Base-by-base conservation (phyloP, 2,113 vertebrate genomes). In the Pedionomus torquatus region DNA sequence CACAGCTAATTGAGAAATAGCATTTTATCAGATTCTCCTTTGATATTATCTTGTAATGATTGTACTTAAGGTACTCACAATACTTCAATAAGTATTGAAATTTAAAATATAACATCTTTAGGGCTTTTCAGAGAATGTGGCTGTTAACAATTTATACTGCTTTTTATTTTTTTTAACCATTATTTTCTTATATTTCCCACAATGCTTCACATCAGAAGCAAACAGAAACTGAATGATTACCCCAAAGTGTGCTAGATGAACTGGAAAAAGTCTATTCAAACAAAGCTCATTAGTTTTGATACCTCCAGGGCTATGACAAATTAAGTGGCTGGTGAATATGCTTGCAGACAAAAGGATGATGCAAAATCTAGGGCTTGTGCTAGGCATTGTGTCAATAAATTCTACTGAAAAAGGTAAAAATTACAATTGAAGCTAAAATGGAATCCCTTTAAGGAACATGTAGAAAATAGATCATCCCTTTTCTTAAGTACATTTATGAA, bases 181-280 rank as follows among this genome's bases (percentile, higher is more conserved):
- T 98, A 98, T 98, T 98, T 98, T 97, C 97, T 97, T 98, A 94
- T 96, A 97, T 98, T 98, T 98, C 98, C 98, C 98, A 98, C 98
- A 98, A 98, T 98, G 97, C 98, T 96, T 97, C 80, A 84, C 96
- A 97, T 98, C 98, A 98, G 98, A 98, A 97, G 98, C 98, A 98
- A 98, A 98, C 98, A 98, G 98, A 98, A 98, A 98, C 98, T 98
- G 98, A 99, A 98, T 99, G 98, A 99, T 98, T 98, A 98, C 98
- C 98, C 98, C 98, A 98, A 99, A 98, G 98, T 98, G 98, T 98
- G 98, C 98, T 98, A 98, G 98, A 99, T 99, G 98, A 99, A 99
- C 98, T 99, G 98, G 98, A 99, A 99, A 99, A 99, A 99, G 98
- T 98, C 98, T 99, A 98, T 98, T 99, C 98, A 99, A 99, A 99